These are phyloP conservation scores for Cyaniris semiargus DNA, from an alignment of 2,888 invertebrate species.

Conservation along the genomic window DNA sequence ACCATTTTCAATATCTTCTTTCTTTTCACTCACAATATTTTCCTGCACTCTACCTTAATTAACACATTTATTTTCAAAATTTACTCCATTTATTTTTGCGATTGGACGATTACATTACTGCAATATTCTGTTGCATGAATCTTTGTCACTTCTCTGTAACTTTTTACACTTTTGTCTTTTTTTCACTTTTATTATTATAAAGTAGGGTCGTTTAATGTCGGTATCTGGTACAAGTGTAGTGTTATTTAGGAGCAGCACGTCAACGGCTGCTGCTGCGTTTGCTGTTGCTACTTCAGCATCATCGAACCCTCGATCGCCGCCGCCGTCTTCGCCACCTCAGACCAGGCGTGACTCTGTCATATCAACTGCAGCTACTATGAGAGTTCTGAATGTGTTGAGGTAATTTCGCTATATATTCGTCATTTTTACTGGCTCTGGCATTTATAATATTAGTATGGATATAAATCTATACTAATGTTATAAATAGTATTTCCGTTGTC, in stretches of 20 bases:
- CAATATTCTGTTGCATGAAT: conserved; percentile 9
- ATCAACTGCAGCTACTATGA: conserved; percentile 96
- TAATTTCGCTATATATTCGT: conserved; percentile 43
- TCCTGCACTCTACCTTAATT: conserved; percentile 5
- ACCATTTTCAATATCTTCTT: conserved; percentile 13
- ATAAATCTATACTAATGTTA: too few relatives aligned
- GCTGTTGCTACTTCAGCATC: conserved; percentile 95
- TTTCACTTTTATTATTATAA: not conserved
- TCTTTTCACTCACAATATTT: not conserved
- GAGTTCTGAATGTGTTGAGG: conserved; percentile 92
- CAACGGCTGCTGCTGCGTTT: conserved; percentile 93
- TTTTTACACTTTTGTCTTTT: conserved; percentile 9
- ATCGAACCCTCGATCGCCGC: conserved; percentile 88
- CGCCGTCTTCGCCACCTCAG: conserved; percentile 74
- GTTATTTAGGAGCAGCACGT: conserved; percentile 87
- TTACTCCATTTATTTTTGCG: not conserved
- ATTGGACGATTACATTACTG: not conserved
- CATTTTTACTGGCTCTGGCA: too few relatives aligned
- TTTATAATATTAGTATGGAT: too few relatives aligned
- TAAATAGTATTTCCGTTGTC: too few relatives aligned
- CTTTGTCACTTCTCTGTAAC: not conserved
- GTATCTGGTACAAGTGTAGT: not conserved
- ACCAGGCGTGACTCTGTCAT: conserved; percentile 85
- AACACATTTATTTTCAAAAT: not conserved
- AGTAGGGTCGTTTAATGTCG: not conserved